Evolutionary conservation across 2,797 vertebrate genomes (phyloP), one percentile per base, ranked within the genome.

Genomic region (Saxicola maurus): DNA sequence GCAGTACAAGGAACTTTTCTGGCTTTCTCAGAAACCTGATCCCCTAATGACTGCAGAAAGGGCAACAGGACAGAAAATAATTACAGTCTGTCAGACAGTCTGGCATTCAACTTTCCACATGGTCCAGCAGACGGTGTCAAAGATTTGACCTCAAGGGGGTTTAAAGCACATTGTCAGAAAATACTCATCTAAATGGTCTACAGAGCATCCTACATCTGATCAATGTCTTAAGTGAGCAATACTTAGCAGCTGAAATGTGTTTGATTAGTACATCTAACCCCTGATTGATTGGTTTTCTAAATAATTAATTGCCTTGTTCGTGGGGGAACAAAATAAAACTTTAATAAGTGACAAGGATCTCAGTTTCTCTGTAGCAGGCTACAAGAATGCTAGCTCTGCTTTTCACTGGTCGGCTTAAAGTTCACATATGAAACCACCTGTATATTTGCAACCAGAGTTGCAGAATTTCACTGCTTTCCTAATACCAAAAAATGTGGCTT

Each of bases 101-200:
- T 96, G 96, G 96, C 94, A 93, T 88, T 95, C 95, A 91, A 80
- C 81, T 80, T 89, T 96, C 96, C 96, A 95, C 93, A 92, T 88
- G 95, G 96, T 93, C 96, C 94, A 94, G 95, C 96, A 96, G 95
- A 96, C 89, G 79, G 96, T 97, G 97, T 97, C 96, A 97, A 96
- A 96, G 94, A 96, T 95, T 92, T 85, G 95, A 96, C 96, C 96
- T 96, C 74, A 53, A 89, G 82, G 91, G 96, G 90, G 40, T 95
- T 96, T 91, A 94, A 95, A 96, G 77, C 46, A 89, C 91, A 74
- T 76, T 82, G 94, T 91, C 95, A 92, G 80, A 78, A 91, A 96
- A 93, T 75, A 91, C 90, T 94, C 82, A 92, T 93, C 93, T 95
- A 95, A 96, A 95, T 89, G 94, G 96, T 94, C 23, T 85, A 85